Evolutionary conservation across 2,797 vertebrate genomes (phyloP), one percentile per base, ranked within the genome.

Genomic region (Dicrostonyx torquatus): DNA sequence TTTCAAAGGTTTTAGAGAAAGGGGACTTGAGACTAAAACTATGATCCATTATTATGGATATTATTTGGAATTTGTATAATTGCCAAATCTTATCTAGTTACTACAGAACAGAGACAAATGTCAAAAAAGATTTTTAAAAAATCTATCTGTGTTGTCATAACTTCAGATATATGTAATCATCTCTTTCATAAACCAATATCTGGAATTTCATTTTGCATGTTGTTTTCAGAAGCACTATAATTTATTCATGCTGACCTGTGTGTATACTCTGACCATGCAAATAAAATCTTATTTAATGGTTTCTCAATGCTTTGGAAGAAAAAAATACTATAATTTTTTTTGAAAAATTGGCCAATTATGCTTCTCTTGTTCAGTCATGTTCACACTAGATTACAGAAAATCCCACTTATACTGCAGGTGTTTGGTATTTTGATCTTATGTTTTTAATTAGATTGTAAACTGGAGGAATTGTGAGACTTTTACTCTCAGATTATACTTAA

Each of bases 361-460:
- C 73, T 76, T 48, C 11, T 13, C 90, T 64, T 11, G 12, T 55
- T 58, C 50, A 76, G 77, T 72, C 11, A 93, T 83, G 29, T 89
- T 91, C 45, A 84, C 15, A 66, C 5, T 45, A 73, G 14, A 31
- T 2, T 60, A 68, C 7, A 83, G 17, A 58, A 90, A 88, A 86
- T 68, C 15, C 40, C 20, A 5, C 24, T 34, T 87, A 64, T 89
- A n/a, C 22, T 68, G n/a, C 2, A 90, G 9, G 76, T 66, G 37
- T 73, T 75, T 24, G 53, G 11, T 17, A 40, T 15, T n/a, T 18
- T 34, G 4, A 79, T 66, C 58, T 48, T 11, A 50, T 66, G 66
- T 50, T 78, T 91, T 83, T 31, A 87, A 70, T 17, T 84, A 87
- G 43, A 40, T 70, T 93, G 14, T 87, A 76, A 96, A 87, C 12